These are phyloP conservation scores for Philypnodon macrostomus DNA, from an alignment of 2,797 vertebrate genomes.

Conservation along the genomic window DNA sequence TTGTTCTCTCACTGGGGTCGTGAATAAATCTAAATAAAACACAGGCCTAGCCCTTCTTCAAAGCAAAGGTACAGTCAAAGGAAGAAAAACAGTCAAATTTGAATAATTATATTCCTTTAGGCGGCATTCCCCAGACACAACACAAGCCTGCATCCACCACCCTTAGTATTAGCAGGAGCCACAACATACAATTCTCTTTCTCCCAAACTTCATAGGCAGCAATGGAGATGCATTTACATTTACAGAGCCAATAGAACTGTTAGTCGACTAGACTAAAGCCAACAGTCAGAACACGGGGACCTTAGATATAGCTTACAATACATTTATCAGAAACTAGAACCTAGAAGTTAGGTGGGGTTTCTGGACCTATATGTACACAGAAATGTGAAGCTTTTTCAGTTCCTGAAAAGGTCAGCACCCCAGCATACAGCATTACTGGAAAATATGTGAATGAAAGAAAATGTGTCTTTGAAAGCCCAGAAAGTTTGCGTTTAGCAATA, in stretches of 20 bases:
- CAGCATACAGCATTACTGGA: no score
- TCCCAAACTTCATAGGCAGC: slow-evolving; percentile 5
- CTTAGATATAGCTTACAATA: slow-evolving; percentile 2
- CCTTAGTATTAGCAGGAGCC: not conserved
- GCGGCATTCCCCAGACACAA: slow-evolving; percentile 13
- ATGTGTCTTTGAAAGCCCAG: no score
- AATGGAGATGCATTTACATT: slow-evolving; percentile 3
- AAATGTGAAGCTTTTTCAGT: no score
- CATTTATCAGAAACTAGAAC: not conserved
- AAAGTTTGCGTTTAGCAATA: no score
- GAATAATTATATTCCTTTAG: slow-evolving; percentile 34
- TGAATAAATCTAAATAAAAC: slow-evolving; percentile 41
- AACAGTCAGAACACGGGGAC: not conserved
- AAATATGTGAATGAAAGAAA: no score
- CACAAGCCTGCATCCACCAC: slow-evolving; percentile 9
- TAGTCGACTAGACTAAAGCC: slow-evolving; percentile 5
- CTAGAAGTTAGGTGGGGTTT: no score
- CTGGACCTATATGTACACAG: no score
- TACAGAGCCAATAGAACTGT: not conserved
- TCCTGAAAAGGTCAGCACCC: no score
- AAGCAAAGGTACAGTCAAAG: slow-evolving; percentile 23
- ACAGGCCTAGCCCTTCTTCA: slow-evolving; percentile 25
- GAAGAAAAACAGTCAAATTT: slow-evolving; percentile 13
- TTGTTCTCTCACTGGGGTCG: slow-evolving; percentile 26
- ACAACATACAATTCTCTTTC: slow-evolving; percentile 2